Base-by-base conservation (phyloP, 1,140 invertebrate species). In the Charaxes varanes region DNA sequence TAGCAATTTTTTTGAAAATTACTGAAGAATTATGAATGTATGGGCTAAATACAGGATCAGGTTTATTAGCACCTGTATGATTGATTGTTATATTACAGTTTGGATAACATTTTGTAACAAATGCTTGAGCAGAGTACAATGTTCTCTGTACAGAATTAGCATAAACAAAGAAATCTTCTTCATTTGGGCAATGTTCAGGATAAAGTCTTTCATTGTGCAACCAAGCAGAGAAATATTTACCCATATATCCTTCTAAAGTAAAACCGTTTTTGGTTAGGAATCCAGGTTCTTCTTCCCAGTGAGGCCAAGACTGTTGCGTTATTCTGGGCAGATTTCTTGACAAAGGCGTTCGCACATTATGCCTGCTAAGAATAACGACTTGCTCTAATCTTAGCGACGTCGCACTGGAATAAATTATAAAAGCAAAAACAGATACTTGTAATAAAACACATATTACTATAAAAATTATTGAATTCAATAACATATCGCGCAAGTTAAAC, bases 301-400 rank as follows among this genome's bases (percentile, higher is more conserved):
- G 23, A 0, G 74, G 78, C 78, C 78, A 82, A 6, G 11, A 35
- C 11, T 67, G 58, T 6, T 70, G 65, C 2, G 72, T 61, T 14
- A 70, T 66, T 34, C 52, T 32, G 2, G 28, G 28, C 5, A 79
- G 47, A 15, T 59, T 57, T 31, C 62, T 62, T 2, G 72, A 65
- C 28, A 78, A 49, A 34, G 77, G 77, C 10, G 66, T 69, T 18
- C 77, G 40, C n/a, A 78, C 47, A 45, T 59, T 67, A 44, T 81
- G 77, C 35, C 77, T 60, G 12, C 72, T 79, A 14, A 81, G 28
- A 21, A 81, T 60, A 10, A 81, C 32, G 6, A 79, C 68, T 67
- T 74, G 65, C 46, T 74, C 47, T 16, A 80, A 48, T 11, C 28
- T 11, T 16, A 43, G 27, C 1, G 23, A 22, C 7, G 23, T 6